Evolutionary conservation across 92 coral and sea anemone genomes (phyloP).

Genomic region (Phymanthus crucifer): DNA sequence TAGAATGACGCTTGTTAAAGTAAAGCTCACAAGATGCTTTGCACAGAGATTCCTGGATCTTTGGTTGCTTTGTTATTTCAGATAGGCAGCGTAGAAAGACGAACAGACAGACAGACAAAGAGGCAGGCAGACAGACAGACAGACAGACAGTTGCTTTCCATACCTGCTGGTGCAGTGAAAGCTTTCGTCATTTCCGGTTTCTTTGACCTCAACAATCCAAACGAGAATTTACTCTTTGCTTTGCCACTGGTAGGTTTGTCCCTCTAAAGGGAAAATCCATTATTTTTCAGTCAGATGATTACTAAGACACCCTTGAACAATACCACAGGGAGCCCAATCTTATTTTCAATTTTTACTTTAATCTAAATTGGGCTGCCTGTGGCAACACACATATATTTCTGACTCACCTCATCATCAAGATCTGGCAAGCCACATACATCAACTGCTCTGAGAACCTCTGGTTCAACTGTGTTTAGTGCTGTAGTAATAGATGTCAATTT

Average conservation of each 20-base stretch:
- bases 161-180: constrained; percentile 89
- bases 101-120: not conserved
- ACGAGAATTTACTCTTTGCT: constrained; percentile 74
- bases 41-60: too few relatives aligned
- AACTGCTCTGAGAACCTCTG: constrained; percentile 69
- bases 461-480: constrained; percentile 54
- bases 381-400: too few relatives aligned
- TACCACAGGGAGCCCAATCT: not conserved
- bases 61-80: too few relatives aligned
- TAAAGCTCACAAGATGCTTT: not conserved
- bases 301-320: too few relatives aligned
- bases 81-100: not conserved
- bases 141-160: not conserved
- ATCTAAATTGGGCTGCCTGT: too few relatives aligned
- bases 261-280: constrained; percentile 35
- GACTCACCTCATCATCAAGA: constrained; percentile 66
- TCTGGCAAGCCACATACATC: constrained; percentile 76
- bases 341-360: too few relatives aligned
- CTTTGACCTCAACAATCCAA: constrained; percentile 75
- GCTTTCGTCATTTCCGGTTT: constrained; percentile 90
- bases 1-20: not conserved
- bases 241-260: constrained; percentile 67
- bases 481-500: constrained; percentile 48
- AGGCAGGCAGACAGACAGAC: not conserved
- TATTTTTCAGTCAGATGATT: too few relatives aligned